Percentiles rank a stretch among this genome's conserved stretches.
Evolutionary conservation across 2,113 vertebrate genomes (phyloP).

Genomic region (Cebus imitator): DNA sequence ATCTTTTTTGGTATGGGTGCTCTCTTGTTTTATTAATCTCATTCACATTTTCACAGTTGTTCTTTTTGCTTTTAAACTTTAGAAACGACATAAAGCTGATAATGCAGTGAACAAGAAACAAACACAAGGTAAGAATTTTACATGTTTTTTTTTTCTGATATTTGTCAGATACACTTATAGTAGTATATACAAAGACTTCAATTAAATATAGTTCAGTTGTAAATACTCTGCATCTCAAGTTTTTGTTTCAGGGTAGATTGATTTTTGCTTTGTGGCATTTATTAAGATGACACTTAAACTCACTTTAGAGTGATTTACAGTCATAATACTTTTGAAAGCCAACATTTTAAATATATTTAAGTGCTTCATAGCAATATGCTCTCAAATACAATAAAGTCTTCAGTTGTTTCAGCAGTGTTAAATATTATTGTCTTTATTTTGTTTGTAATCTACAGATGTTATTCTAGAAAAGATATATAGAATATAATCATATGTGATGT

Average conservation of each 20-base stretch:
- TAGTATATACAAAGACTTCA: not conserved
- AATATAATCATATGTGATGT: not conserved
- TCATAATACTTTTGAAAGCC: slow-evolving; percentile 24
- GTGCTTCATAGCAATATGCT: not conserved
- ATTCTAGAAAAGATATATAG: not conserved
- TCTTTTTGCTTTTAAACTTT: slow-evolving; percentile 76
- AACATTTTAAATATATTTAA: slow-evolving; percentile 27
- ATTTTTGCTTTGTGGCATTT: slow-evolving; percentile 39
- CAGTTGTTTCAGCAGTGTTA: not conserved
- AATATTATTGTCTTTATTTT: not conserved
- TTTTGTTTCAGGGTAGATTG: not conserved
- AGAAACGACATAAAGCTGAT: slow-evolving; percentile 99
- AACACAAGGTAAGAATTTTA: slow-evolving; percentile 92
- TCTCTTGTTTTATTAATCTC: not conserved
- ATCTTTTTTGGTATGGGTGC: not conserved
- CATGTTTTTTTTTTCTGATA: not conserved
- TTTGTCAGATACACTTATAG: not conserved
- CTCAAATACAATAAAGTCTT: not conserved
- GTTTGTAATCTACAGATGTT: not conserved
- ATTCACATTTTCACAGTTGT: slow-evolving; percentile 41
- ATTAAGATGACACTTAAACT: not conserved
- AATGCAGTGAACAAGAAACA: slow-evolving; percentile 96
- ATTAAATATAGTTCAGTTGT: not conserved
- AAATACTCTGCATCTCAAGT: not conserved
- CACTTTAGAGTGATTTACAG: not conserved